Base-by-base conservation (phyloP, 1,140 invertebrate genomes). In the Psix sp. region DNA sequence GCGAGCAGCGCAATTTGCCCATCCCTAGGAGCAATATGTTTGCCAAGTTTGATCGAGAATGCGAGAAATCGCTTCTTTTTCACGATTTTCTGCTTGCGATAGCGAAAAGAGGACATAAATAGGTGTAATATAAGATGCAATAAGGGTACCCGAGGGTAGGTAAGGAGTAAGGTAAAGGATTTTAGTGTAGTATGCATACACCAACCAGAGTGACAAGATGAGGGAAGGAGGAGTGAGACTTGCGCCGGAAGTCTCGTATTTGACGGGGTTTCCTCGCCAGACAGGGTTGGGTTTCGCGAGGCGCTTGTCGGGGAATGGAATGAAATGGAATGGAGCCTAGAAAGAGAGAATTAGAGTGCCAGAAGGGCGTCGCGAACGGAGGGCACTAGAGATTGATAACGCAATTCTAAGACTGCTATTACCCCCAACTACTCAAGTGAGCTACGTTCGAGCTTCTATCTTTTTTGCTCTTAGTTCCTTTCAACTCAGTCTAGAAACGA, bases 401-500 rank as follows among this genome's bases (percentile, higher is more conserved):
- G 86, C 86, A 87, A 87, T 87, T 87, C 84, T 82, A 87, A 87
- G 86, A 86, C 85, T 87, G 80, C 86, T 84, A 87, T 86, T 87
- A 87, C 78, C 85, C 82, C 84, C 81, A 76, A 77, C 81, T 77
- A 77, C 78, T 68, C 39, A 38, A 79, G 80, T 75, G 51, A 72
- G 77, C 80, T 83, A 79, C 82, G 81, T 79, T 76, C 73, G 76
- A 76, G 83, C 83, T 83, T 82, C 84, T 86, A 86, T 86, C 84
- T 68, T 87, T 86, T 77, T 77, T 79, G 80, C 82, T 82, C 74
- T 52, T 63, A 62, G 48, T 77, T 74, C 57, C 66, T 68, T 72
- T 57, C 60, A 57, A 66, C 67, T 68, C 62, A 65, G 76, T 66
- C 79, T 77, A 81, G 77, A 78, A 74, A 83, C 83, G 80, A 77